Percentiles rank a stretch among this genome's conserved stretches.
These are phyloP conservation scores for Sebastes umbrosus DNA, from an alignment of 2,797 vertebrate genomes.

Conservation along the genomic window DNA sequence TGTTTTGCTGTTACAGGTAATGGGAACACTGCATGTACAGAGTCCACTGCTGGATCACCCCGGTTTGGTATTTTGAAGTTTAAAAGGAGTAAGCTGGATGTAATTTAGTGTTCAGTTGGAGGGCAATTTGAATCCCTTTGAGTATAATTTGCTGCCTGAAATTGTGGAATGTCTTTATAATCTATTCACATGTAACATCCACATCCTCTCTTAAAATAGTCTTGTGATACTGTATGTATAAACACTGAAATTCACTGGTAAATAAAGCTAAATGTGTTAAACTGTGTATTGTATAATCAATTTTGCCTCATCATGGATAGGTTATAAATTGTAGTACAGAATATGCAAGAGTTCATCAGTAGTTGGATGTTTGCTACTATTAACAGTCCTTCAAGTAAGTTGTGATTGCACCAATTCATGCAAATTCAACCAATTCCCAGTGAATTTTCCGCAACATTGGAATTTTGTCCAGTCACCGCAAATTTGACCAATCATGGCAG, in stretches of 20 bases:
- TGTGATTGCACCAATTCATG: too few species aligned
- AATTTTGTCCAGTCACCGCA: too few species aligned
- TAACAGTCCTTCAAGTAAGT: too few species aligned
- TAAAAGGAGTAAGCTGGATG: background rate
- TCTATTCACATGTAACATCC: rapidly evolving
- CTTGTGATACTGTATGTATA: background rate
- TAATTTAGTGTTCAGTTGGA: background rate
- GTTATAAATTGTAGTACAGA: background rate
- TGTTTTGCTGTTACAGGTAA: background rate
- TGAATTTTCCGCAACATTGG: too few species aligned
- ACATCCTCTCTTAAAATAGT: too few species aligned
- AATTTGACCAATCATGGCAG: too few species aligned
- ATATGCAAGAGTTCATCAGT: background rate
- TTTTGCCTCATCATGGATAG: background rate
- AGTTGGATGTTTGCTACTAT: background rate
- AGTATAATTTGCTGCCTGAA: background rate
- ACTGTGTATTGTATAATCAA: background rate
- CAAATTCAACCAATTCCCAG: too few species aligned
- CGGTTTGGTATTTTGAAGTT: background rate
- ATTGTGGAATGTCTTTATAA: background rate
- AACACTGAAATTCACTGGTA: background rate
- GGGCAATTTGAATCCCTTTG: background rate
- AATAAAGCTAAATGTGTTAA: background rate
- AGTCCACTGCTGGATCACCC: too few species aligned
- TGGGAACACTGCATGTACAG: rapidly evolving